These are phyloP conservation scores for Drosophila mimetica DNA, from an alignment of 2,888 invertebrate species.

Conservation along the genomic window DNA sequence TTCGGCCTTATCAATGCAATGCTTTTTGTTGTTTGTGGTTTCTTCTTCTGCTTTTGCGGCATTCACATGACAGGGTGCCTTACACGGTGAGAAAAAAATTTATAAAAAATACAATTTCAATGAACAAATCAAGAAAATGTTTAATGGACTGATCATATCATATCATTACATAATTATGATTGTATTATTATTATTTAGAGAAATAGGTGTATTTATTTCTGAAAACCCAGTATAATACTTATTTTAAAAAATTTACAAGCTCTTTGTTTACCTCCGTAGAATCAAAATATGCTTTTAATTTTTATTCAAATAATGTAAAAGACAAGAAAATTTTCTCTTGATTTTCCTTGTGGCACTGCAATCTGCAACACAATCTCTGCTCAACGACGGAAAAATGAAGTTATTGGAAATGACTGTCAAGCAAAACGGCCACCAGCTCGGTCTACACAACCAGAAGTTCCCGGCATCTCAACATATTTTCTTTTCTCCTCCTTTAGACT, in stretches of 20 bases:
- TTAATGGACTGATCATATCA: no score
- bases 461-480: slow-evolving; percentile 44
- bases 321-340: neutral
- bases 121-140: neutral
- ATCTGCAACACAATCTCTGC: slow-evolving; percentile 79
- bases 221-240: no score
- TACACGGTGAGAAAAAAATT: neutral
- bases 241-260: no score
- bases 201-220: no score
- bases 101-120: no score
- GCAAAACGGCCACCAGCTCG: slow-evolving; percentile 55
- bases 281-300: neutral
- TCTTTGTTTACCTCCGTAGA: neutral
- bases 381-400: slow-evolving; percentile 78
- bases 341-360: slow-evolving; percentile 59
- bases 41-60: slow-evolving; percentile 44
- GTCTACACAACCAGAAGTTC: slow-evolving; percentile 45
- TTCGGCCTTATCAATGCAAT: slow-evolving; percentile 72
- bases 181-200: no score
- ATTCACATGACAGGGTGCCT: slow-evolving; percentile 40
- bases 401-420: slow-evolving; percentile 78
- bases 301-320: neutral
- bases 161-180: no score
- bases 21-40: slow-evolving; percentile 50
- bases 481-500: slow-evolving; percentile 26